Base-by-base conservation (phyloP, 2,113 vertebrate genomes). In the Cyprinodon tularosa region DNA sequence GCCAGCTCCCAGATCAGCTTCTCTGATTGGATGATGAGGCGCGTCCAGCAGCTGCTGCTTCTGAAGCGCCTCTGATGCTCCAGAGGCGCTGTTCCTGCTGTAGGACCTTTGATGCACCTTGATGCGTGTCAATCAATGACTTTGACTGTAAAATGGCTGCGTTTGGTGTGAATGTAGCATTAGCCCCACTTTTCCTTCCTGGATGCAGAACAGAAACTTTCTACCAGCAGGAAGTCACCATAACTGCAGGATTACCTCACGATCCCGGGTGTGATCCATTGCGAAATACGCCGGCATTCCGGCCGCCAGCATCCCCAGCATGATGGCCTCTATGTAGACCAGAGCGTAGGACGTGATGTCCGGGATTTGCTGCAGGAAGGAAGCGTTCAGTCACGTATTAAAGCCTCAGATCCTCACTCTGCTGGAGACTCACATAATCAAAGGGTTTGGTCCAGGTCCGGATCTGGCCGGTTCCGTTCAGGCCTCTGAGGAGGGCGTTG, bases 261-360 rank as follows among this genome's bases (percentile, higher is more conserved):
- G 92, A 90, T 98, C 97, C 42, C 97, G 95, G 0, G 96, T 96
- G 64, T 99, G 97, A 76, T 99, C 97, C 98, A 99, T 98, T 14
- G 97, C 97, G 11, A 99, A 98, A 76, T 97, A 98, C 0, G 97
- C 97, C 0, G 97, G 96, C 96, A 97, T 97, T 0, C 96, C 96
- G 3, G 96, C 96, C 5, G 96, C 95, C 75, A 98, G 92, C 90
- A 98, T 95, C 15, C 97, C 97, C 82, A 99, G 94, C 0, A 98
- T 91, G 82, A 97, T 95, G 0, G 96, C 95, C 85, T 95, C 94
- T 2, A 95, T 94, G 89, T 93, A 94, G n/a, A 94, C 91, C 88
- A 94, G 78, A 1, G 90, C 90, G 20, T 93, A 93, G 11, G 93
- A 92, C 0, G 84, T 90, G 0, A 87, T 79, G 3, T 93, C 94